Percentiles rank a stretch among this genome's conserved stretches.
phyloP scores from a whole-genome alignment of 2,888 invertebrate genomes.

The Myathropa florea region DNA sequence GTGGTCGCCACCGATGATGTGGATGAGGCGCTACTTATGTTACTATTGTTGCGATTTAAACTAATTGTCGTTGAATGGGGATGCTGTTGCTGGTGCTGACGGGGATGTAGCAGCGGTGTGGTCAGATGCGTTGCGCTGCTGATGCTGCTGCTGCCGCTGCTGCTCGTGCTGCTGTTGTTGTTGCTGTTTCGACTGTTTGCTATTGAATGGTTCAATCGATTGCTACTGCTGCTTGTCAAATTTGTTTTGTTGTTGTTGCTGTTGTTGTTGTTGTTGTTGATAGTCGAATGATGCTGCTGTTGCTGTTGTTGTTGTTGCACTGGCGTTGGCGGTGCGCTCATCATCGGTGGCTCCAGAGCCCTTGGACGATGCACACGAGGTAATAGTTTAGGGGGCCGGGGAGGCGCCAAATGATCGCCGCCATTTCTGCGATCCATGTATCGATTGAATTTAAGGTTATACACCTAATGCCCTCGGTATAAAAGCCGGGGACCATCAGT shows the following conservation, averaged over 20 bases:
- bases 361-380: slow-evolving; percentile 85
- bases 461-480: slow-evolving; percentile 81
- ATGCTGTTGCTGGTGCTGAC: slow-evolving; percentile 70
- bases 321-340: slow-evolving; percentile 79
- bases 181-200: slow-evolving; percentile 63
- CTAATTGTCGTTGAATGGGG: slow-evolving; percentile 46
- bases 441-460: slow-evolving; percentile 75
- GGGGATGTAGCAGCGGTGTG: slow-evolving; percentile 57
- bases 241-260: slow-evolving; percentile 17
- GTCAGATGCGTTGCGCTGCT: slow-evolving; percentile 47
- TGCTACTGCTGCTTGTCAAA: slow-evolving; percentile 47
- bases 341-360: slow-evolving; percentile 83
- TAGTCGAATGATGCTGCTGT: slow-evolving; percentile 42
- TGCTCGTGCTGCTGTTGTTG: slow-evolving; percentile 71
- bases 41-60: slow-evolving; percentile 77
- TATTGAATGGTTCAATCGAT: slow-evolving; percentile 39
- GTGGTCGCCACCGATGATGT: slow-evolving; percentile 76
- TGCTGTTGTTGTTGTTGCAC: slow-evolving; percentile 68
- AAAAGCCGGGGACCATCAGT: slow-evolving; percentile 84
- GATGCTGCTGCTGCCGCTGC: slow-evolving; percentile 69
- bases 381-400: slow-evolving; percentile 87
- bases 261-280: slow-evolving; percentile 36
- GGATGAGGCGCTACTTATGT: slow-evolving; percentile 75
- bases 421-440: slow-evolving; percentile 89
- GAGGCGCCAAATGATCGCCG: slow-evolving; percentile 88